Percentiles rank a stretch among this genome's conserved stretches.
Conservation (phyloP, 2,888 invertebrate species). For the Tortrix viridana region DNA sequence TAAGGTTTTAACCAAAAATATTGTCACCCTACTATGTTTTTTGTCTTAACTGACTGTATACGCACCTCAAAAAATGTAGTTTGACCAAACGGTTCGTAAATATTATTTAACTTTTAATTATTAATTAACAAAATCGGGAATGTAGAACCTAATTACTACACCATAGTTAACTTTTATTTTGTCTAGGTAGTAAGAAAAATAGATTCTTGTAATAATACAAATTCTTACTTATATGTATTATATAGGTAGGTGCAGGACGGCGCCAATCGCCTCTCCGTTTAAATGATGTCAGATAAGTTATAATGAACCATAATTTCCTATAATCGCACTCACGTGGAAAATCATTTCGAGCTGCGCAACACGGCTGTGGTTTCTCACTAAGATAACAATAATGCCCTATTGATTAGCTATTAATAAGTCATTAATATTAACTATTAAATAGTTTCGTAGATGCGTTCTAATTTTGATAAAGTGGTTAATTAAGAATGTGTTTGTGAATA, state of each 20-base stretch:
- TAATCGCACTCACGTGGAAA: conserved; percentile 49
- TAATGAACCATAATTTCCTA: conserved; percentile 57
- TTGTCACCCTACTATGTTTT: too few species aligned
- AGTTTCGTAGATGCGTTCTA: conserved; percentile 10
- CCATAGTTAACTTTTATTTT: too few species aligned
- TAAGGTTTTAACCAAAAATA: too few species aligned
- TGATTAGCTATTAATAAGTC: conserved; percentile 31
- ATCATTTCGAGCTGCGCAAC: conserved; percentile 46
- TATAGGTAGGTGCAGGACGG: not conserved
- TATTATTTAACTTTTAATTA: too few species aligned
- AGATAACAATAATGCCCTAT: conserved; percentile 40
- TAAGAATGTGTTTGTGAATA: not conserved
- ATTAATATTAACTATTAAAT: conserved; percentile 8
- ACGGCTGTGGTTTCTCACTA: conserved; percentile 48
- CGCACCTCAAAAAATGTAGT: too few species aligned
- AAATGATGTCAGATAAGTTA: conserved; percentile 31
- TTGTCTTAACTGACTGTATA: too few species aligned
- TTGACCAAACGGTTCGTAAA: too few species aligned
- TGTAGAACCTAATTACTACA: too few species aligned
- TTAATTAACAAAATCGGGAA: too few species aligned
- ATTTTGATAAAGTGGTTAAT: conserved; percentile 5
- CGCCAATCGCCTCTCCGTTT: not conserved
- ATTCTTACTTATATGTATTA: not conserved
- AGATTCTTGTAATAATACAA: too few species aligned
- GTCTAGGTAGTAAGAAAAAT: too few species aligned